These are phyloP conservation scores for Rhea pennata DNA, from an alignment of 2,113 vertebrate species.

Conservation along the genomic window DNA sequence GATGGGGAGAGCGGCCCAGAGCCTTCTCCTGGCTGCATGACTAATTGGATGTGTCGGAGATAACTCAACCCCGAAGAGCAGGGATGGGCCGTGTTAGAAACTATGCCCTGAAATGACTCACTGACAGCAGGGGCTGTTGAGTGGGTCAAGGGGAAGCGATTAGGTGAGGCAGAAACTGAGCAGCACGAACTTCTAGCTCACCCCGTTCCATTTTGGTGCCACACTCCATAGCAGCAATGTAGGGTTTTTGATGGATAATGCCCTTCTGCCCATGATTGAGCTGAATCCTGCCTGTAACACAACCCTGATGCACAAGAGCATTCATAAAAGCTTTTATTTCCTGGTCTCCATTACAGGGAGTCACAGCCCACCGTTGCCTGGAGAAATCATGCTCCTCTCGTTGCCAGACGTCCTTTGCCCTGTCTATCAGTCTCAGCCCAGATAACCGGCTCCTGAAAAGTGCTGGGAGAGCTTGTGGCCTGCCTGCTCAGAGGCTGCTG, in stretches of 20 bases:
- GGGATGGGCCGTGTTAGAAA: not conserved
- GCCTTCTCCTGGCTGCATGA: fast-evolving
- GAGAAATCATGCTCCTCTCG: not conserved
- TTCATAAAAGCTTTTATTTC: not conserved
- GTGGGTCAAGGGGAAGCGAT: not conserved
- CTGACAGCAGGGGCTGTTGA: fast-evolving
- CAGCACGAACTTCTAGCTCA: fast-evolving
- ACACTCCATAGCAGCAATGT: fast-evolving
- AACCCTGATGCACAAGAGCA: fast-evolving
- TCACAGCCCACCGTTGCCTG: fast-evolving
- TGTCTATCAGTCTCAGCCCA: not conserved
- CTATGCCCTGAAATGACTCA: conserved; percentile 20
- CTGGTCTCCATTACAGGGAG: not conserved
- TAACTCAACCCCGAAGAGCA: not conserved
- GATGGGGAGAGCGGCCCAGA: fast-evolving
- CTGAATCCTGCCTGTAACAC: not conserved
- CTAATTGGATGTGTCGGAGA: fast-evolving
- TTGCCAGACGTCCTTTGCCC: not conserved
- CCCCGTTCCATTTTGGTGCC: not conserved
- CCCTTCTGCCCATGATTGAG: fast-evolving
- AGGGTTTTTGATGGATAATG: not conserved
- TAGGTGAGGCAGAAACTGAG: not conserved
- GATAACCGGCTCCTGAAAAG: too few species aligned
- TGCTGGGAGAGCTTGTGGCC: not conserved
- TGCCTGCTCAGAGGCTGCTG: not conserved